phyloP scores from a whole-genome alignment of 2,888 invertebrate species.

The Leucophenga montana region DNA sequence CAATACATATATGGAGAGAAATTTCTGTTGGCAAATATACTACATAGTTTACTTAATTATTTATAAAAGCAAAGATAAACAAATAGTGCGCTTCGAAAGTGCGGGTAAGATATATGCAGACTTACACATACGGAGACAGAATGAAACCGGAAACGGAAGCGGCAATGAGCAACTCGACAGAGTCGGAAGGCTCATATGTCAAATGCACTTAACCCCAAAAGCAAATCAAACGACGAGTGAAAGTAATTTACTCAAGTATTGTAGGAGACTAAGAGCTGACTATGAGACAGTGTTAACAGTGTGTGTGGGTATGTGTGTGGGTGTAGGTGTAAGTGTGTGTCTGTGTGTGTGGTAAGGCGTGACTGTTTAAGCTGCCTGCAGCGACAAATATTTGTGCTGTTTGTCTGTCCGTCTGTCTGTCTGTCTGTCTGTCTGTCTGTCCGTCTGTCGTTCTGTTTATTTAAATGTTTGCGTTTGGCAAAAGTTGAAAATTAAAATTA shows the following conservation, averaged over 20 bases:
- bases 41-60: constrained; percentile 15
- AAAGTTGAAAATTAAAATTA: constrained; percentile 52
- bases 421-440: not conserved
- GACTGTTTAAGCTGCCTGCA: constrained; percentile 6
- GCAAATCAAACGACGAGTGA: constrained; percentile 53
- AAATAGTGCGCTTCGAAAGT: not conserved
- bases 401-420: constrained; percentile 36
- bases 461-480: constrained; percentile 15
- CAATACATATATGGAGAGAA: not conserved
- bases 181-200: constrained; percentile 38
- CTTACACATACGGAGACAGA: not conserved
- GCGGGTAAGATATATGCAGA: not conserved
- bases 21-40: not conserved
- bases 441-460: constrained; percentile 36
- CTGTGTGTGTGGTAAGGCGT: not conserved
- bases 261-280: constrained; percentile 8
- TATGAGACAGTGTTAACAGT: not conserved
- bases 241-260: constrained; percentile 43
- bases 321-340: no score
- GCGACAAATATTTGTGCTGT: constrained; percentile 48
- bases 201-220: constrained; percentile 55
- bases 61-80: constrained; percentile 5
- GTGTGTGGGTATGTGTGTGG: not conserved
- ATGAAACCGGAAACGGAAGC: not conserved
- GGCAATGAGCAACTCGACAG: not conserved